Conservation (phyloP, 2,113 vertebrate genomes). For the Chlorocebus sabaeus region DNA sequence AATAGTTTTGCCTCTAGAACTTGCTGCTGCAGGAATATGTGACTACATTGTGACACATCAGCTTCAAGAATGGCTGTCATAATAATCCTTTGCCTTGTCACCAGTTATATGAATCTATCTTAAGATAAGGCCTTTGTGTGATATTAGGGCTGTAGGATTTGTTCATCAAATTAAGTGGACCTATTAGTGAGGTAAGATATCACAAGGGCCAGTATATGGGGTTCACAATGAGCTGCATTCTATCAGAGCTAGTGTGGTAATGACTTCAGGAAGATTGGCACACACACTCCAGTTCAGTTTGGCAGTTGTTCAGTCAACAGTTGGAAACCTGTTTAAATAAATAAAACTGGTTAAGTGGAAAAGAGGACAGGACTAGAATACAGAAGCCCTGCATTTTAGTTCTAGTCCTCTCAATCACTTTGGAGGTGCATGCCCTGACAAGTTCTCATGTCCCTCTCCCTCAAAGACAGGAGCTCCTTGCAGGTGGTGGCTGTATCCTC, state of each 20-base stretch:
- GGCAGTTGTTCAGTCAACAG: background rate
- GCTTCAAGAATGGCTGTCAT: background rate
- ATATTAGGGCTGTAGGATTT: background rate
- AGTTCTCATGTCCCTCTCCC: rapidly evolving
- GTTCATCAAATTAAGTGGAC: background rate
- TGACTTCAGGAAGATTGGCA: background rate
- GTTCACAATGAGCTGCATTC: background rate
- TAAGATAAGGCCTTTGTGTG: background rate
- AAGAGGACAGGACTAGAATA: background rate
- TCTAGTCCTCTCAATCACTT: background rate
- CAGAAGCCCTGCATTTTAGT: background rate
- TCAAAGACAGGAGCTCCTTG: no score
- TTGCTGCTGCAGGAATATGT: background rate
- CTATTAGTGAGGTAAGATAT: background rate
- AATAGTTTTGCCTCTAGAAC: background rate
- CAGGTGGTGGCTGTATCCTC: background rate
- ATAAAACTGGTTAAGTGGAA: background rate
- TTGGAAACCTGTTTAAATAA: background rate
- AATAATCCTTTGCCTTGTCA: background rate
- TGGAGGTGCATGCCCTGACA: background rate
- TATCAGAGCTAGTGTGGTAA: background rate
- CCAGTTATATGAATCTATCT: background rate
- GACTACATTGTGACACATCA: background rate
- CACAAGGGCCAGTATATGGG: background rate
- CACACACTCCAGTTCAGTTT: background rate